Base-by-base conservation (phyloP, 2,797 vertebrate species). In the Mormyrops boulengeri region DNA sequence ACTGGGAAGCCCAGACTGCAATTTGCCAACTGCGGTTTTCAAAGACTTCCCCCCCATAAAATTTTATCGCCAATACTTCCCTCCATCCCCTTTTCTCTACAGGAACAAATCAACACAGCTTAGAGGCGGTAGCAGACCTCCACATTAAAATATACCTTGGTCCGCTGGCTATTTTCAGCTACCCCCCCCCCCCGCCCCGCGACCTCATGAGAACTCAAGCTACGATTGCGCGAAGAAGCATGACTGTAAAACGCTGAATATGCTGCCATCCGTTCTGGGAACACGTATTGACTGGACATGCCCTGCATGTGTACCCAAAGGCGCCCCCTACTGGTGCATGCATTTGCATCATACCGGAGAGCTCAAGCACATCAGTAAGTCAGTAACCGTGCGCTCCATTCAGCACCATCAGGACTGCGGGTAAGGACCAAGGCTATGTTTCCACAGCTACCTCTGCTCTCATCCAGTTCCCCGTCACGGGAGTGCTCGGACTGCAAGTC, bases 381-480 rank as follows among this genome's bases (percentile, higher is more conserved):
- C 69, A 19, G 41, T 38, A n/a, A 19, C 14, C 55, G 19, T 57
- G 55, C 0, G 55, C 55, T 17, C 55, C 2, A 17, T 4, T 17
- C 17, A 57, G 19, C 55, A 52, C 55, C 14, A 17, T 17, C 17
- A 19, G 17, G 55, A 57, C 55, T n/a, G 17, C 2, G 2, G 14
- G 14, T 19, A n/a, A n/a, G 19, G 55, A 5, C 55, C 55, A 3
- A 57, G 69, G 34, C 69, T 41, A 26, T 6, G 69, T 44, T 77
- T 19, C 73, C 47, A 52, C 9, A 1, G 52, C 89, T 94, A 99
- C 98, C 97, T 97, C 98, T 96, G 94, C 95, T 96, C 91, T 99
- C 97, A 91, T 99, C 98, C 91, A 97, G 95, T 92, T 99, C 98
- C 85, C 98, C 97, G 73, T 99, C 98, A 88, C 98, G 96, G 89